These are phyloP conservation scores for Elephantulus edwardii DNA, from an alignment of 2,113 vertebrate species.

Conservation along the genomic window DNA sequence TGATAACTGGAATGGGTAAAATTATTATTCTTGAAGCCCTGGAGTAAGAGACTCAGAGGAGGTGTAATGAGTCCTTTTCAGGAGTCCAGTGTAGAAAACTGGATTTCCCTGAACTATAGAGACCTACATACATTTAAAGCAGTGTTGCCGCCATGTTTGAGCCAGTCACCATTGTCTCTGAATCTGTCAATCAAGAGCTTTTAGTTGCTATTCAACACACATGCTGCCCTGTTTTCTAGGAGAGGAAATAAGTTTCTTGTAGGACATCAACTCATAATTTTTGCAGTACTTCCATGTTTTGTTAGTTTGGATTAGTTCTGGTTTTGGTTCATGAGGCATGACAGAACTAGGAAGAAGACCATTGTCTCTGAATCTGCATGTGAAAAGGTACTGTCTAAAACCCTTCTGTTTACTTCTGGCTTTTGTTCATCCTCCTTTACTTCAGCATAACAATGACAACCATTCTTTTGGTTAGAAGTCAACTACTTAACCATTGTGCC, in stretches of 20 bases:
- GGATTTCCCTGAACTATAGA: not conserved
- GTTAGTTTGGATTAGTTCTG: too few species aligned
- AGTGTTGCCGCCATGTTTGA: not conserved
- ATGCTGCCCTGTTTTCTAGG: not conserved
- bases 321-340: too few species aligned
- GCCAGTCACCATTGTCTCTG: not conserved
- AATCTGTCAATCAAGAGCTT: not conserved
- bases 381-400: too few species aligned
- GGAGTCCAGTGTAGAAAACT: not conserved
- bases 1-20: not conserved
- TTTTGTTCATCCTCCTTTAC: too few species aligned
- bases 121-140: not conserved
- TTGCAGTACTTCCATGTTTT: too few species aligned
- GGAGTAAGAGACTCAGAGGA: not conserved
- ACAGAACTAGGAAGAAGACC: too few species aligned
- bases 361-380: too few species aligned
- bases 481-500: too few species aligned
- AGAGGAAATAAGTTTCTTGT: not conserved
- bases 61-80: not conserved
- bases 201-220: not conserved
- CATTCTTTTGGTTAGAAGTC: too few species aligned
- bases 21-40: not conserved
- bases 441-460: too few species aligned
- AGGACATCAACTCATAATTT: not conserved
- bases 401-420: not conserved